Base-by-base conservation (phyloP, 2,888 invertebrate species). In the Dicranocentrus wangi region DNA sequence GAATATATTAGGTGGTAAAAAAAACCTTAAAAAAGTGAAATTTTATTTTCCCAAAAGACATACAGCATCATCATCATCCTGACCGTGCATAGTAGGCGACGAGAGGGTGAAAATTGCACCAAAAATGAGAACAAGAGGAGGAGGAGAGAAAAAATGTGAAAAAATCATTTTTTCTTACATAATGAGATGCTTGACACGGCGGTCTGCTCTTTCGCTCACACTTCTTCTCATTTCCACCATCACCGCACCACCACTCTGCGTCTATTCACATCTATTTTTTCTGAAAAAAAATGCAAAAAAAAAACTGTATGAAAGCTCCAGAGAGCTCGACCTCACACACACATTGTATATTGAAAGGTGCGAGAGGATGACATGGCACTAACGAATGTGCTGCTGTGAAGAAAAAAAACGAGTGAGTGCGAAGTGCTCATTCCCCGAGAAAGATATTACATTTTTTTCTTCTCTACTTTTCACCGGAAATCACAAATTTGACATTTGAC, bases 171-270 rank as follows among this genome's bases (percentile, higher is more conserved):
- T 60, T 21, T 23, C n/a, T 7, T 2, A 27, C 8, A 15, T 28
- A 60, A 63, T 63, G 63, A 63, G 42, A 63, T 42, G 63, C 63
- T 42, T 63, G 63, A 63, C 63, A n/a, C 1, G 61, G n/a, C n/a
- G n/a, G n/a, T 58, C 13, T 58, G 13, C 58, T 51, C 15, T 19
- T 7, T 21, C 5, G n/a, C 39, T 43, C 15, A 43, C 43, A n/a
- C 43, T 43, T 43, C n/a, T n/a, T n/a, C n/a, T n/a, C n/a, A n/a
- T n/a, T n/a, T n/a, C n/a, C n/a, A n/a, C n/a, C n/a, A n/a, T n/a
- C n/a, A n/a, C n/a, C n/a, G n/a, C n/a, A n/a, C n/a, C n/a, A n/a
- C n/a, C n/a, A n/a, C n/a, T n/a, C n/a, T n/a, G 15, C 47, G 47
- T 15, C 47, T 47, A 10, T 47, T 2, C n/a, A 47, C 47, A 47